Base-by-base conservation (phyloP, 2,113 vertebrate species). In the Notarius lentiginosus region DNA sequence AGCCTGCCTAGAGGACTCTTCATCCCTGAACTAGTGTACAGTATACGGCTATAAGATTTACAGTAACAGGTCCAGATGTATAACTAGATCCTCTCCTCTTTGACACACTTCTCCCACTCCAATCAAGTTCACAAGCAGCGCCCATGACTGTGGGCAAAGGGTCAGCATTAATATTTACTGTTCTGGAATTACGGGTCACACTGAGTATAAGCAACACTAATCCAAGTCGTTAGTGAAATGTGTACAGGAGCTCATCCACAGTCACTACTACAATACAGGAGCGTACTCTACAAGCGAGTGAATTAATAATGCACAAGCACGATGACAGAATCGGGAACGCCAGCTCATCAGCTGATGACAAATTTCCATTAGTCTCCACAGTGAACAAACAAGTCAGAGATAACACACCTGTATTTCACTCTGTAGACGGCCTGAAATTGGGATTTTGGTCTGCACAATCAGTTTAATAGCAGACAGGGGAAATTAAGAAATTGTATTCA, bases 71-170 rank as follows among this genome's bases (percentile, higher is more conserved):
- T 76, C 49, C 51, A 79, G 66, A 81, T 41, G 27, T 65, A 41
- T 9, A 83, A 24, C 41, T 79, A 87, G 51, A 84, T 81, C 53
- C 53, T 9, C 55, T 84, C 58, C 8, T 77, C 83, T 89, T 77
- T 87, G 83, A 76, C 70, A 86, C 18, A 77, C 55, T 84, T 88
- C 86, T 87, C 30, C 56, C 22, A 66, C 56, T 87, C 85, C 86
- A 84, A 84, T 84, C 47, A 27, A 82, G 87, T 87, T 85, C 51
- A 81, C 17, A 24, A 58, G 81, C 79, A 51, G 65, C 79, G 17
- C 61, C 47, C 24, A 11, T 55, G 60, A 27, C 75, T 34, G 58
- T 41, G 72, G n/a, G 79, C 68, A 10, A 24, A 61, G 84, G 76
- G 82, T 85, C 15, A 75, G 41, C 20, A 34, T 10, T 24, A n/a